Conservation (phyloP, 2,888 invertebrate species). For the Meteorus colon region DNA sequence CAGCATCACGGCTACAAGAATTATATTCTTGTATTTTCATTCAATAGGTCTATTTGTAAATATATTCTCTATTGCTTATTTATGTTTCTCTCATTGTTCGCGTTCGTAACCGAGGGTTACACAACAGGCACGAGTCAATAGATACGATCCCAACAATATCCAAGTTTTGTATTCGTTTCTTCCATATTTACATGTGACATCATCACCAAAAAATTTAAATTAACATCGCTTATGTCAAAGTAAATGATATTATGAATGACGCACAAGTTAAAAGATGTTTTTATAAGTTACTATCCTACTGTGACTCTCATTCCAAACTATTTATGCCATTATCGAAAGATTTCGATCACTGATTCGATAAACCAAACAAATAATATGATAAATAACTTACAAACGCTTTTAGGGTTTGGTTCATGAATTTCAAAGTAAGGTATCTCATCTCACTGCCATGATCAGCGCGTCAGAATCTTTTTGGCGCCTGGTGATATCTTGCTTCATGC, state of each 20-base stretch:
- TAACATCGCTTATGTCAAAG: background rate
- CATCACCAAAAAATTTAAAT: constrained; percentile 3
- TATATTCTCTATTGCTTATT: constrained; percentile 47
- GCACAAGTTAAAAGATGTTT: background rate
- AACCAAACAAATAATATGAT: background rate
- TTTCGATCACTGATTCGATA: background rate
- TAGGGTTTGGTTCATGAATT: background rate
- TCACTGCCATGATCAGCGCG: constrained; percentile 5
- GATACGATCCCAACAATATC: background rate
- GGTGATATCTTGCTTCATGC: constrained; percentile 49
- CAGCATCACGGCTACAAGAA: constrained; percentile 32
- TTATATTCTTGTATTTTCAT: constrained; percentile 5
- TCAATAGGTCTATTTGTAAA: constrained; percentile 47
- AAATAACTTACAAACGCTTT: background rate
- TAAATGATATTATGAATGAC: background rate
- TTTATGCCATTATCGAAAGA: background rate
- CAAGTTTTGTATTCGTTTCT: background rate
- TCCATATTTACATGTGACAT: constrained; percentile 5
- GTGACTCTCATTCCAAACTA: background rate
- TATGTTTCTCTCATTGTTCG: constrained; percentile 43
- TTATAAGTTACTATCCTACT: background rate
- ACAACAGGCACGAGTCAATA: constrained; percentile 22
- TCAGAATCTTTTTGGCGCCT: constrained; percentile 34
- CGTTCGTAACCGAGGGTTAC: background rate
- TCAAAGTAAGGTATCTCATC: background rate